Evolutionary conservation across 2,888 invertebrate species (phyloP), one percentile per base, ranked within the genome.

Genomic region (Drosophila colorata): DNA sequence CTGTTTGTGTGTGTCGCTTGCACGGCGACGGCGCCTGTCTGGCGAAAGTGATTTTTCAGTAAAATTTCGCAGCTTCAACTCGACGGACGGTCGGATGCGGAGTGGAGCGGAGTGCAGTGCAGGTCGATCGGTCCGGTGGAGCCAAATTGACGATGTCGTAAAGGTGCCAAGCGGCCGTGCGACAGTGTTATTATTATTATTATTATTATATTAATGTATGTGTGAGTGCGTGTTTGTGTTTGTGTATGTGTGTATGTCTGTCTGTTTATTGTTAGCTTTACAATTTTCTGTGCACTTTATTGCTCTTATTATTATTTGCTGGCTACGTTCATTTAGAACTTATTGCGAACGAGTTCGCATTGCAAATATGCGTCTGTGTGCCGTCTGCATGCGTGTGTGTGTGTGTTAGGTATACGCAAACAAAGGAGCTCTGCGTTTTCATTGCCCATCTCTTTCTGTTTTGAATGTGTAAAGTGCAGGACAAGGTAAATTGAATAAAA

Each of bases 1-100:
- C 31, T 66, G 52, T 67, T 47, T 61, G 63, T 57, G 65, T 57
- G 56, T 53, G 64, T 69, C 43, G 56, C 63, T 73, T 65, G 78
- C 74, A 78, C 78, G 74, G 78, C 74, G 78, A 69, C 75, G 75
- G 75, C 75, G 75, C 78, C 75, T 75, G 75, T 75, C 76, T 80
- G 84, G 83, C 83, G 83, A 84, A 84, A 84, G 84, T 83, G 84
- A 77, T 83, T 83, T 82, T 85, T 78, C 69, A 79, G 77, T 79
- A 77, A 84, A 52, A 76, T 79, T 81, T 74, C 58, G 65, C 67
- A 75, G 74, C 80, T 75, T 84, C 81, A 78, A 56, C 74, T 44
- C 53, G 78, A 25, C 69, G 74, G 74, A 65, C 60, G 74, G 33
- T 13, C 33, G 33, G 28, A 5, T 9, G 28, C 2, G 28, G 28